Evolutionary conservation across 2,797 vertebrate species (phyloP).

Genomic region (Novumbra hubbsi): DNA sequence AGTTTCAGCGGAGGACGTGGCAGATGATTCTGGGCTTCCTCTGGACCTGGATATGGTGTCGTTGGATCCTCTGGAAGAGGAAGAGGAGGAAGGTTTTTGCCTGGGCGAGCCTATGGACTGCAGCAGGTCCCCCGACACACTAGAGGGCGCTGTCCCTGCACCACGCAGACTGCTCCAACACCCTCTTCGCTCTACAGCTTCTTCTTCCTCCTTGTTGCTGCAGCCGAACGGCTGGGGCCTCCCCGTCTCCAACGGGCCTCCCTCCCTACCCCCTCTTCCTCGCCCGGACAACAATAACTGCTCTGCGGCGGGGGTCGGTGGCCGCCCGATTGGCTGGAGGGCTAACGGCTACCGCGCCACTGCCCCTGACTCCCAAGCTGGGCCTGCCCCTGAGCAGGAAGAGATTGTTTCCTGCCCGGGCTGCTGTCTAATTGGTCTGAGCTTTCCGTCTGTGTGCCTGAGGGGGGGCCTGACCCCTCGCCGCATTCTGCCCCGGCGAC

Average conservation of each 20-base stretch:
- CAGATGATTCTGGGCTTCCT: conserved; percentile 51
- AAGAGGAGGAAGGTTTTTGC: conserved; percentile 43
- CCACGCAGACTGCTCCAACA: conserved; percentile 45
- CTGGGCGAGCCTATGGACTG: conserved; percentile 79
- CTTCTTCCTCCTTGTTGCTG: conserved; percentile 35
- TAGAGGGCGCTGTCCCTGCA: conserved; percentile 42
- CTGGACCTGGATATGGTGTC: conserved; percentile 69
- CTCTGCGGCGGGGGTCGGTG: conserved; percentile 64
- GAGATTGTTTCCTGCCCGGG: conserved; percentile 85
- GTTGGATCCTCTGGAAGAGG: conserved; percentile 63
- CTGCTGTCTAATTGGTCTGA: conserved; percentile 84
- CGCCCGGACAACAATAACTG: conserved; percentile 80
- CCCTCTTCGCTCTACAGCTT: conserved; percentile 52
- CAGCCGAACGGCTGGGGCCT: conserved; percentile 69
- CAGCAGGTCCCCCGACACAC: conserved; percentile 70
- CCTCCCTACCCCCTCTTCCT: conserved; percentile 60
- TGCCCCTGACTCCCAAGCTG: conserved; percentile 34
- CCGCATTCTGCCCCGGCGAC: conserved; percentile 59
- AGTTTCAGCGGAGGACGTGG: not conserved
- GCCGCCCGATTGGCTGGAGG: conserved; percentile 67
- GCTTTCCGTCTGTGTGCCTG: conserved; percentile 84
- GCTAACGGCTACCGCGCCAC: conserved; percentile 64
- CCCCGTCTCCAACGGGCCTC: conserved; percentile 62
- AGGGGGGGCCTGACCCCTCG: conserved; percentile 61
- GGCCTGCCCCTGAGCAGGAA: conserved; percentile 73